A percentile compares a stretch with the other conserved stretches of the same genome.
These are phyloP conservation scores for Micromys minutus DNA, from an alignment of 2,113 vertebrate genomes.

Conservation along the genomic window DNA sequence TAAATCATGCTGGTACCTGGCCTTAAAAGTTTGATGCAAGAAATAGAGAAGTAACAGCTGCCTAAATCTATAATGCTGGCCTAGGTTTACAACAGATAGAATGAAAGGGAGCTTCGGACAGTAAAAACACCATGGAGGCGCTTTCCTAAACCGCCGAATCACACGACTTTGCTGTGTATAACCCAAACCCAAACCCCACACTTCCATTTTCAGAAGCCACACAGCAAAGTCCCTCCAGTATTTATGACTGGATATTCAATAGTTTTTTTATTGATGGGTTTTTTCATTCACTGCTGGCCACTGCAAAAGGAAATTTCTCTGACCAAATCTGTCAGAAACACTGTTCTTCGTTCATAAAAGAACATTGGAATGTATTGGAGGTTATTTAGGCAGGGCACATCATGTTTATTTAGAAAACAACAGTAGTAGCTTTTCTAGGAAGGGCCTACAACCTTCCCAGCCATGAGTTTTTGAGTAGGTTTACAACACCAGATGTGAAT, in stretches of 20 bases:
- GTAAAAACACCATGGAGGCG: not conserved
- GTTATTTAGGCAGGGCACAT: no score
- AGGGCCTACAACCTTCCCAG: no score
- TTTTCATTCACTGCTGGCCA: not conserved
- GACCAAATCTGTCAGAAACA: not conserved
- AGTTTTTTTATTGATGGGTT: not conserved
- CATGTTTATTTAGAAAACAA: not conserved
- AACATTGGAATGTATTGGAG: no score
- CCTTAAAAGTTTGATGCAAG: conserved; percentile 9
- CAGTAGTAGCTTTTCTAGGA: not conserved
- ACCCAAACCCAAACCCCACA: not conserved
- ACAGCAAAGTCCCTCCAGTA: not conserved
- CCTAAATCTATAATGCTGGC: not conserved
- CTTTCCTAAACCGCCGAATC: not conserved
- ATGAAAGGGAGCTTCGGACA: not conserved
- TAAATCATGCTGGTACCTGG: not conserved
- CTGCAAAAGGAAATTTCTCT: not conserved
- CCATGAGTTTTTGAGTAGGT: not conserved
- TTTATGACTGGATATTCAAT: not conserved
- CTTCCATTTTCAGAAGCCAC: not conserved
- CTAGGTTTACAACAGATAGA: not conserved
- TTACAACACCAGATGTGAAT: not conserved
- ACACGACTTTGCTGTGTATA: not conserved
- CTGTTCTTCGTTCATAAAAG: not conserved
- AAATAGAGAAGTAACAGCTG: not conserved